A percentile compares a stretch with the other conserved stretches of the same genome.
Evolutionary conservation across 92 coral and sea anemone genomes (phyloP).

Genomic region (Epizoanthus scotinus): DNA sequence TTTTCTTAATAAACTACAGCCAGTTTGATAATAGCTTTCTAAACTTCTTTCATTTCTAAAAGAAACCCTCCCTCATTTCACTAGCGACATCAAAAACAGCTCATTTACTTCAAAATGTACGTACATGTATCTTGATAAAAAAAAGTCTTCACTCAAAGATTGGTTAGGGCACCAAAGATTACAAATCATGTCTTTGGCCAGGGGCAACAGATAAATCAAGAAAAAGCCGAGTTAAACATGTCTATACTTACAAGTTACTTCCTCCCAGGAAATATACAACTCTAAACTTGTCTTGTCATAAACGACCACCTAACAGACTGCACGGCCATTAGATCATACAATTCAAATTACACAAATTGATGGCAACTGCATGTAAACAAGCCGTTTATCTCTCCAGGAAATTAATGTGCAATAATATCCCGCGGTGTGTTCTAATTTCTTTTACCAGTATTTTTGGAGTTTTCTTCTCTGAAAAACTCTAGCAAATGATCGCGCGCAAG

Average conservation of each 20-base stretch:
- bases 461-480: constrained; percentile 9
- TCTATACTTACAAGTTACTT: not conserved
- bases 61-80: not conserved
- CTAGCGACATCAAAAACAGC: not conserved
- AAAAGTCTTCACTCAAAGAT: not conserved
- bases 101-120: not conserved
- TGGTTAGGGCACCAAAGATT: not conserved
- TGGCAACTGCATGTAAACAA: constrained; percentile 11
- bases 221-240: not conserved
- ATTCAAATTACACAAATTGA: constrained; percentile 24
- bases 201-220: not conserved
- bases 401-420: constrained; percentile 35
- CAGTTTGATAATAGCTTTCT: not conserved
- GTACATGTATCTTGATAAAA: not conserved
- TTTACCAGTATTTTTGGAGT: constrained; percentile 16
- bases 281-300: not conserved
- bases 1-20: not conserved
- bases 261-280: not conserved
- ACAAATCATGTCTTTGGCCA: not conserved
- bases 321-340: constrained; percentile 23
- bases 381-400: constrained; percentile 24
- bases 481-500: constrained; percentile 20
- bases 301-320: constrained; percentile 10
- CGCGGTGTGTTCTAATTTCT: constrained; percentile 24
- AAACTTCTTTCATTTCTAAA: no score